Evolutionary conservation across 2,888 invertebrate genomes (phyloP).

Genomic region (Mycalesis mineus): DNA sequence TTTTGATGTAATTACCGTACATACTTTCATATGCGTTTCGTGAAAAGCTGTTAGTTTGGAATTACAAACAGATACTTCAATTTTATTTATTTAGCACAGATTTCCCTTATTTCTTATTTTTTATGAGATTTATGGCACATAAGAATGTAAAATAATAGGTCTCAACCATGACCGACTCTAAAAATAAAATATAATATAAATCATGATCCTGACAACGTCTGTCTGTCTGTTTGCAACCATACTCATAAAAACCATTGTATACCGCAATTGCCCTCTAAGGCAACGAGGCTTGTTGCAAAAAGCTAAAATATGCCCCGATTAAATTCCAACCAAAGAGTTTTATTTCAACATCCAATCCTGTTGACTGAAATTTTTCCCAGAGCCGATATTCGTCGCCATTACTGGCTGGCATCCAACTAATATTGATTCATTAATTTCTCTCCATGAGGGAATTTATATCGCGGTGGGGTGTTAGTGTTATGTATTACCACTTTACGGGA

Average conservation of each 20-base stretch:
- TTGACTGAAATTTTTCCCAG: slow-evolving; percentile 18
- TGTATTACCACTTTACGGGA: not conserved
- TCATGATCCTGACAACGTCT: too few relatives aligned
- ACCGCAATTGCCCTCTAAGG: not conserved
- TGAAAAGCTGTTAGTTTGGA: too few relatives aligned
- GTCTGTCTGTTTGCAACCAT: too few relatives aligned
- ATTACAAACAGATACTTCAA: too few relatives aligned
- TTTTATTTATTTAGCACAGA: too few relatives aligned
- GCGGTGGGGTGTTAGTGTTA: slow-evolving; percentile 2
- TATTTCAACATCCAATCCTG: slow-evolving; percentile 10
- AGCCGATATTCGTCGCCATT: slow-evolving; percentile 1
- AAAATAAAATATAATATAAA: too few relatives aligned
- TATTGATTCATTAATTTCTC: slow-evolving; percentile 27
- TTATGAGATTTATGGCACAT: too few relatives aligned
- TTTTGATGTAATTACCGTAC: too few relatives aligned
- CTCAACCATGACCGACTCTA: too few relatives aligned
- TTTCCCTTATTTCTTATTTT: too few relatives aligned
- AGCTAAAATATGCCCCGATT: slow-evolving; percentile 15
- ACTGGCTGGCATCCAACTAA: slow-evolving; percentile 24
- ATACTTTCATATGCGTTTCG: too few relatives aligned
- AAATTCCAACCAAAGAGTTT: slow-evolving; percentile 16
- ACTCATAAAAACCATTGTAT: not conserved
- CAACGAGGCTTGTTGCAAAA: not conserved
- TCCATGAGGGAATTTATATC: slow-evolving; percentile 24
- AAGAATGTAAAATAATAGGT: too few relatives aligned